Evolutionary conservation across 2,888 invertebrate genomes (phyloP).

Genomic region (Dromius quadrimaculatus): DNA sequence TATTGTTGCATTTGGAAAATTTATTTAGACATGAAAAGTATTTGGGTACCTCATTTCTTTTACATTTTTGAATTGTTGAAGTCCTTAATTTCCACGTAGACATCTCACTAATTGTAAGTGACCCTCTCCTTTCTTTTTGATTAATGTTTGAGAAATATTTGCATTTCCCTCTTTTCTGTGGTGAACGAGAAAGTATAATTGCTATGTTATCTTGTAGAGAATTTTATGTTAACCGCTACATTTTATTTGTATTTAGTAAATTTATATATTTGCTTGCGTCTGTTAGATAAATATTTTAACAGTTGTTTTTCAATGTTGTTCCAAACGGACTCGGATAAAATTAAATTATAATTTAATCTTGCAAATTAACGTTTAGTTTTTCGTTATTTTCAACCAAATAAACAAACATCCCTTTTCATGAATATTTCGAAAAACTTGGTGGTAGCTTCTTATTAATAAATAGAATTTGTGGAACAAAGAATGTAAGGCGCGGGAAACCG

Average conservation of each 20-base stretch:
- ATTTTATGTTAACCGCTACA: slow-evolving; percentile 17
- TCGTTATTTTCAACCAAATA: too few relatives aligned
- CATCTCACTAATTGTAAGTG: too few relatives aligned
- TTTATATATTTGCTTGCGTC: slow-evolving; percentile 40
- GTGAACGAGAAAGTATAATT: slow-evolving; percentile 16
- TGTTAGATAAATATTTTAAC: slow-evolving; percentile 34
- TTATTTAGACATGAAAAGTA: too few relatives aligned
- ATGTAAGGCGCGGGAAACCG: slow-evolving; percentile 28
- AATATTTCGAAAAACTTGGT: too few relatives aligned
- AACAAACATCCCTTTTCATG: too few relatives aligned
- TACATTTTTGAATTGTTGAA: too few relatives aligned
- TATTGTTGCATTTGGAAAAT: too few relatives aligned
- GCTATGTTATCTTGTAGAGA: slow-evolving; percentile 21
- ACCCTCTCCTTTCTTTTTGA: slow-evolving; percentile 2
- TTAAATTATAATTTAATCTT: slow-evolving; percentile 42
- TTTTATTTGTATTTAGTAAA: slow-evolving; percentile 42
- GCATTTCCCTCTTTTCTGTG: slow-evolving; percentile 2
- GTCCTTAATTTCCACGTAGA: too few relatives aligned
- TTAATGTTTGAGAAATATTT: slow-evolving; percentile 34
- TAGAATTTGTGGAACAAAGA: too few relatives aligned
- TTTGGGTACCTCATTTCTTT: too few relatives aligned
- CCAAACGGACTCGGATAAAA: slow-evolving; percentile 12
- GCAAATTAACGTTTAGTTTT: slow-evolving; percentile 22
- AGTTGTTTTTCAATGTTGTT: slow-evolving; percentile 40
- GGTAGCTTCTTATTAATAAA: too few relatives aligned